Percentiles rank a stretch among this genome's conserved stretches.
Evolutionary conservation across 2,797 vertebrate genomes (phyloP).

Genomic region (Gallirallus australis): DNA sequence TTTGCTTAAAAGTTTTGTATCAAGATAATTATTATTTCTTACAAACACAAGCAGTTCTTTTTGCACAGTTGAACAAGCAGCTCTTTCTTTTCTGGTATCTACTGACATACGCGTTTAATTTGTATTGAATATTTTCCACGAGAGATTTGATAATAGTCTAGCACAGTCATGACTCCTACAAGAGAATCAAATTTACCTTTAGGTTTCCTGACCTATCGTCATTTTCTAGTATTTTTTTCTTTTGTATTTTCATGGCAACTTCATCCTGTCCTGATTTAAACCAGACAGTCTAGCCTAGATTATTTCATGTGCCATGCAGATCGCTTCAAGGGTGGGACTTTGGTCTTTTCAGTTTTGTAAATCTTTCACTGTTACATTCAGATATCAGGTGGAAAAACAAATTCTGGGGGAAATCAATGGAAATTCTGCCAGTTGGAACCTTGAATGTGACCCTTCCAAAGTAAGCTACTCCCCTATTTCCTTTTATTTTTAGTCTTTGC

Average conservation of each 20-base stretch:
- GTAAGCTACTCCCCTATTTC: slow-evolving; percentile 77
- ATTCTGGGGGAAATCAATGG: slow-evolving; percentile 99
- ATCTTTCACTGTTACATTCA: slow-evolving; percentile 69
- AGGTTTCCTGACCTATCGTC: background rate
- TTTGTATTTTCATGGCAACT: background rate
- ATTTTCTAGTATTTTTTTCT: background rate
- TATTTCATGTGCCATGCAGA: background rate
- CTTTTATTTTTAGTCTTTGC: background rate
- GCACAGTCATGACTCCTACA: background rate
- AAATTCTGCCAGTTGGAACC: slow-evolving; percentile 95
- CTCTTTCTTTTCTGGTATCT: background rate
- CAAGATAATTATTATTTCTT: background rate
- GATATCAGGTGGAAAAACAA: slow-evolving; percentile 99
- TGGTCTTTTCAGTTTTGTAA: slow-evolving; percentile 26
- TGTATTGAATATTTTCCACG: background rate
- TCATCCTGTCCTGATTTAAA: background rate
- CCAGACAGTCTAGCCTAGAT: background rate
- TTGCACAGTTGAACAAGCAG: slow-evolving; percentile 1
- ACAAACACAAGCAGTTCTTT: background rate
- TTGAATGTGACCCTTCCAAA: slow-evolving; percentile 94
- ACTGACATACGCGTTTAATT: background rate
- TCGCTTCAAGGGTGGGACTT: background rate
- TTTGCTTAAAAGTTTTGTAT: background rate
- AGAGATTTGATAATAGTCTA: background rate
- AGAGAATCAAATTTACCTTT: background rate